These are phyloP conservation scores for Bombyx mori DNA, from an alignment of 1,140 invertebrate species.

Conservation along the genomic window DNA sequence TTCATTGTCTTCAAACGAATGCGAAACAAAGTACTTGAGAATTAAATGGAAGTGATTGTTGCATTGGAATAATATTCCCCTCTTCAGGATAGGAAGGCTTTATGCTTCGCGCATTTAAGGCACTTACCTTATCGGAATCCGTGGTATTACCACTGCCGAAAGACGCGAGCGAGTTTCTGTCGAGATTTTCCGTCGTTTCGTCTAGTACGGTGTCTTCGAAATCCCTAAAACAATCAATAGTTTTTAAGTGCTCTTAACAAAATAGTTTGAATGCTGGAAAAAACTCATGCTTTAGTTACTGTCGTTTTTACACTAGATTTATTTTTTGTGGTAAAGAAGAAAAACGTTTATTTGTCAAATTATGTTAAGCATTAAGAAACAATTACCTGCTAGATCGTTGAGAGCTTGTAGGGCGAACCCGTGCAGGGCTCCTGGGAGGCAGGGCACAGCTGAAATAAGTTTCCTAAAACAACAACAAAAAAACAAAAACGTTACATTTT, in stretches of 20 bases:
- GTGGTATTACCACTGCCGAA: constrained; percentile 96
- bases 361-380: too few species aligned
- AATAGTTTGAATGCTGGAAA: too few species aligned
- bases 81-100: too few species aligned
- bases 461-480: constrained; percentile 75
- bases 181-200: constrained; percentile 85
- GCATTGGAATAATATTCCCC: too few species aligned
- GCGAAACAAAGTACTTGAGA: too few species aligned
- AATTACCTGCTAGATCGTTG: constrained; percentile 83
- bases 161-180: constrained; percentile 91
- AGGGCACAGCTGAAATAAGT: constrained; percentile 88
- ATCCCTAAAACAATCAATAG: constrained; percentile 74
- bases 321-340: too few species aligned
- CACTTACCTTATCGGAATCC: constrained; percentile 91
- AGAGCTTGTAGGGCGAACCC: constrained; percentile 80
- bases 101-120: background rate
- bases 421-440: constrained; percentile 86
- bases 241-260: too few species aligned
- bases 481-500: background rate
- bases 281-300: too few species aligned
- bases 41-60: too few species aligned
- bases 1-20: too few species aligned
- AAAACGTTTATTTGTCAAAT: too few species aligned
- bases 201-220: constrained; percentile 89
- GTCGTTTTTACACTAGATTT: too few species aligned